Percentiles rank a stretch among this genome's conserved stretches.
phyloP scores from a whole-genome alignment of 2,797 vertebrate genomes.

The Anniella stebbinsi region DNA sequence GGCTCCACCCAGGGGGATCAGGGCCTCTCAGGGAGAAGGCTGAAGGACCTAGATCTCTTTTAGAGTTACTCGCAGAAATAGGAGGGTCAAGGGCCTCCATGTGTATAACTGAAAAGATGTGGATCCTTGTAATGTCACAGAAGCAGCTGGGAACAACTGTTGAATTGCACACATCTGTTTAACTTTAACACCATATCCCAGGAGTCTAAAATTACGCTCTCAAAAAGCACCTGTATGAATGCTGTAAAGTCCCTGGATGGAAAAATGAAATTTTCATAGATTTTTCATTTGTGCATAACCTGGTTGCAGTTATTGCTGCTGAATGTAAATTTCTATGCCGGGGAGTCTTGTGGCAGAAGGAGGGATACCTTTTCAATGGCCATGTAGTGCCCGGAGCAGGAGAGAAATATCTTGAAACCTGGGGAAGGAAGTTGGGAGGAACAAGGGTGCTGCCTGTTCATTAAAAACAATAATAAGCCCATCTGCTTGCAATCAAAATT shows the following conservation, averaged over 20 bases:
- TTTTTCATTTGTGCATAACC: not conserved
- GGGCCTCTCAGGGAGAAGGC: not conserved
- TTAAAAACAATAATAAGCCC: not conserved
- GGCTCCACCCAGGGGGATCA: too few relatives aligned
- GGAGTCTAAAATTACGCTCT: not conserved
- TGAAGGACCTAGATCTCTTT: not conserved
- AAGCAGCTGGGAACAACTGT: not conserved
- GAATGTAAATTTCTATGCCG: not conserved
- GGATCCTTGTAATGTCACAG: not conserved
- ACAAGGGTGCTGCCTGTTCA: not conserved
- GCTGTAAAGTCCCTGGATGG: not conserved
- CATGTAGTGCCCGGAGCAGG: not conserved
- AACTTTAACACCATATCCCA: not conserved
- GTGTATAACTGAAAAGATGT: too few relatives aligned
- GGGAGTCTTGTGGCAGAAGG: not conserved
- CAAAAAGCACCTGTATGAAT: not conserved
- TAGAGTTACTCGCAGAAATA: not conserved
- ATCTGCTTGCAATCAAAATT: too few relatives aligned
- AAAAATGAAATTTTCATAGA: not conserved
- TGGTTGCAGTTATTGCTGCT: not conserved
- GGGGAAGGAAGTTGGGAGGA: not conserved
- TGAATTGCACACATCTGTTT: not conserved
- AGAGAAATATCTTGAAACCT: not conserved
- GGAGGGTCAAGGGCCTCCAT: too few relatives aligned
- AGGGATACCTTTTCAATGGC: not conserved